phyloP scores from a whole-genome alignment of 2,888 invertebrate genomes.

The Dryomyza anilis region DNA sequence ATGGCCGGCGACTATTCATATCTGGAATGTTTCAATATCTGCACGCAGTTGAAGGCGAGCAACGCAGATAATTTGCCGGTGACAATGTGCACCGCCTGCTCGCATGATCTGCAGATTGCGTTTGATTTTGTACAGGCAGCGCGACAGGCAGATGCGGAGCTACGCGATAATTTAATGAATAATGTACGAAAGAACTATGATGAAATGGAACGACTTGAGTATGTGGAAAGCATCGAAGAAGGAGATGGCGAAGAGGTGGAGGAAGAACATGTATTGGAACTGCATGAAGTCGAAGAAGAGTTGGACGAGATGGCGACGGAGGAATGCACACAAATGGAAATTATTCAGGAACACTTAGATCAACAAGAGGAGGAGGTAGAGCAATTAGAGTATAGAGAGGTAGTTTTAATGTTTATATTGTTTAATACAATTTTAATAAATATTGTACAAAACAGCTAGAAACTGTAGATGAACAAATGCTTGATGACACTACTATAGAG shows the following conservation, averaged over 20 bases:
- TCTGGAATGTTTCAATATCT: slow-evolving; percentile 35
- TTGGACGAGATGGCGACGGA: background rate
- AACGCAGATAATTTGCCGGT: slow-evolving; percentile 32
- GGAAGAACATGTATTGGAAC: slow-evolving; percentile 2
- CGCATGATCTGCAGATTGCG: slow-evolving; percentile 26
- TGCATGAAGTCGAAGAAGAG: slow-evolving; percentile 10
- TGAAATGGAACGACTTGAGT: slow-evolving; percentile 18
- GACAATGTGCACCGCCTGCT: slow-evolving; percentile 26
- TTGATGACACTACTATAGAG: background rate
- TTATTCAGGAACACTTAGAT: no score
- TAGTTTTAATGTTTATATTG: background rate
- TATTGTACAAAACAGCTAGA: background rate
- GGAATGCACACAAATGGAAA: background rate
- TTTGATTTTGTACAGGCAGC: slow-evolving; percentile 30
- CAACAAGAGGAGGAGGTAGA: background rate
- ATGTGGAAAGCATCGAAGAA: background rate
- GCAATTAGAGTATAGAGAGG: background rate
- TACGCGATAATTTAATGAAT: slow-evolving; percentile 15
- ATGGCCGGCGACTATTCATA: slow-evolving; percentile 27
- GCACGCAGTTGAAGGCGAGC: slow-evolving; percentile 34
- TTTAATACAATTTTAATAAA: background rate
- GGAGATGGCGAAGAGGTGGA: background rate
- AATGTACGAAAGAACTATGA: background rate
- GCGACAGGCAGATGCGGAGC: slow-evolving; percentile 24
- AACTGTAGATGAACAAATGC: background rate